Base-by-base conservation (phyloP, 2,113 vertebrate species). In the Siniperca knerii region DNA sequence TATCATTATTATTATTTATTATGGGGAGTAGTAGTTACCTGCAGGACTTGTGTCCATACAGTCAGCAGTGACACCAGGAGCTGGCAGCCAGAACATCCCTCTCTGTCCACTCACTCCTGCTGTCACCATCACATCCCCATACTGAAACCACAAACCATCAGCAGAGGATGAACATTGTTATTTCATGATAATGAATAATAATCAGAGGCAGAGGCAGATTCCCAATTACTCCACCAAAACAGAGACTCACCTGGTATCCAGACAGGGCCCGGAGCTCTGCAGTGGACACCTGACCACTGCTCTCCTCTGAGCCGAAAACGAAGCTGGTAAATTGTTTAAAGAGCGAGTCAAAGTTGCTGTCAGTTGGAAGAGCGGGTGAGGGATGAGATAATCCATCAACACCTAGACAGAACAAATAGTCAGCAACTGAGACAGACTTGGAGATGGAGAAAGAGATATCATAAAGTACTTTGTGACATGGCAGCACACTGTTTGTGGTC, bases 31-130 rank as follows among this genome's bases (percentile, higher is more conserved):
- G 60, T 35, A 9, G 18, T 52, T 95, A 99, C 98, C 98, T 95
- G 97, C 96, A 90, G 98, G 97, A 88, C 96, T 99, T 0, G 18
- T 35, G 73, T 98, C 97, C 29, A 96, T 88, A 84, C 98, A 99
- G 73, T 96, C 90, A 25, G 95, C 92, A 20, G 96, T 96, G 8
- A 94, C 83, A 7, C 96, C 92, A 7, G 95, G 92, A 64, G 95
- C 95, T 1, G 98, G 98, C 25, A 99, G 90, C 52, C 55, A 94
- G 55, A 99, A 93, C 75, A 95, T 94, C 79, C 88, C 52, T 46
- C 78, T 73, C 92, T 96, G 90, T 90, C 89, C 85, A 6, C 15
- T 15, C 0, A 11, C 1, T 1, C 83, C 90, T 33, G 71, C 66
- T 0, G 90, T 94, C 82, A 71, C 92, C 35, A 99, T 84, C 29